Percentiles rank a stretch among this genome's conserved stretches.
Conservation (phyloP, 2,113 vertebrate species). For the Chloebia gouldiae region DNA sequence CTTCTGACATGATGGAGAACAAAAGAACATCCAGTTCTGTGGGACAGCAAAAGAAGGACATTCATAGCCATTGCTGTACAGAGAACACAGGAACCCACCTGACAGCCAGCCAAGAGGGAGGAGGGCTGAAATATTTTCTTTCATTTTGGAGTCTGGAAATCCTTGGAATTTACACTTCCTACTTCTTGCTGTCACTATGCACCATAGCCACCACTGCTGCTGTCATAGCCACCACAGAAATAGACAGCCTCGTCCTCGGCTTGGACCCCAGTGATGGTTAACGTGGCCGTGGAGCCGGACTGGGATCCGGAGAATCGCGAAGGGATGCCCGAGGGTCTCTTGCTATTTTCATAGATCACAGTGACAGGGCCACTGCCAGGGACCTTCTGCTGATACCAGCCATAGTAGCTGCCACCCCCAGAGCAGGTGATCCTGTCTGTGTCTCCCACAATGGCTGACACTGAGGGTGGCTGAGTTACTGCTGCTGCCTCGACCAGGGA, state of each 20-base stretch:
- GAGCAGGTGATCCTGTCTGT: not conserved
- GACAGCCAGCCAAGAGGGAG: not conserved
- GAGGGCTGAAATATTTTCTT: not conserved
- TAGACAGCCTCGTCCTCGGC: too few relatives aligned
- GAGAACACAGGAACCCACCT: not conserved
- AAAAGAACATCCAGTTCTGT: not conserved
- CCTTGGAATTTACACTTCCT: not conserved
- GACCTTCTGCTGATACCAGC: not conserved
- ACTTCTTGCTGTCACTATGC: too few relatives aligned
- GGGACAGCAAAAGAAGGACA: not conserved
- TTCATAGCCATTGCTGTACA: not conserved
- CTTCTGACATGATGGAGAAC: not conserved
- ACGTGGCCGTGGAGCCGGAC: rapidly evolving
- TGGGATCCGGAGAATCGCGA: rapidly evolving
- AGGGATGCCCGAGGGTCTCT: not conserved
- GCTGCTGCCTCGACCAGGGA: not conserved
- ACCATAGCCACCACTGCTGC: not conserved
- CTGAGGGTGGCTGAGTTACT: rapidly evolving
- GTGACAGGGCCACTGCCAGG: not conserved
- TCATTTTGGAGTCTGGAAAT: not conserved
- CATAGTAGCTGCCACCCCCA: not conserved
- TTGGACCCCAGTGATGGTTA: not conserved
- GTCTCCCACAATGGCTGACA: not conserved
- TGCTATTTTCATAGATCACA: rapidly evolving
- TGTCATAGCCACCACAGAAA: not conserved